Conservation (phyloP, 2,888 invertebrate species). For the Thereva unica region DNA sequence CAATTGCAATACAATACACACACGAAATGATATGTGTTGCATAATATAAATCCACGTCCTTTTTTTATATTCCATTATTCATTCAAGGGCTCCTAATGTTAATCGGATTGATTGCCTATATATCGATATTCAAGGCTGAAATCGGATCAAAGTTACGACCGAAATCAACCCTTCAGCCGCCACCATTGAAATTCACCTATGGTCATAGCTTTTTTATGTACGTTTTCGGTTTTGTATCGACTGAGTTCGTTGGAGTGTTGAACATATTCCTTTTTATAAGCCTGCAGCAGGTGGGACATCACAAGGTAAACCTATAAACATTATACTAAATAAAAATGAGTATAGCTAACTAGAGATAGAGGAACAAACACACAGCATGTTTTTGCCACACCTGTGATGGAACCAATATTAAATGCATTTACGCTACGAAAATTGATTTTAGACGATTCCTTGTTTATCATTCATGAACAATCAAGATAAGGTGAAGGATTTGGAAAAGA, state of each 20-base stretch:
- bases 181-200: constrained; percentile 82
- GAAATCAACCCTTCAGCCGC: constrained; percentile 75
- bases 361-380: background rate
- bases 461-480: constrained; percentile 51
- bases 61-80: constrained; percentile 26
- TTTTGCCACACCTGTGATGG: constrained; percentile 17
- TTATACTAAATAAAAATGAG: constrained; percentile 7
- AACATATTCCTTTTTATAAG: constrained; percentile 83
- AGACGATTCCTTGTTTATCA: constrained; percentile 54
- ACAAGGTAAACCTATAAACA: constrained; percentile 50
- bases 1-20: no score
- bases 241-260: constrained; percentile 83
- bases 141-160: constrained; percentile 84
- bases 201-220: constrained; percentile 87
- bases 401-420: constrained; percentile 28
- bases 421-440: constrained; percentile 27
- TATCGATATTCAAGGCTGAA: constrained; percentile 90
- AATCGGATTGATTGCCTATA: constrained; percentile 89
- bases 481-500: constrained; percentile 49
- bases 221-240: constrained; percentile 80
- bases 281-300: constrained; percentile 55
- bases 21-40: no score
- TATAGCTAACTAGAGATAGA: constrained; percentile 4
- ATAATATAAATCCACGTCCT: constrained; percentile 11
- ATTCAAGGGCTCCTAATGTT: constrained; percentile 83